These are phyloP conservation scores for Gallinago stenura DNA, from an alignment of 2,797 vertebrate genomes.

Conservation along the genomic window DNA sequence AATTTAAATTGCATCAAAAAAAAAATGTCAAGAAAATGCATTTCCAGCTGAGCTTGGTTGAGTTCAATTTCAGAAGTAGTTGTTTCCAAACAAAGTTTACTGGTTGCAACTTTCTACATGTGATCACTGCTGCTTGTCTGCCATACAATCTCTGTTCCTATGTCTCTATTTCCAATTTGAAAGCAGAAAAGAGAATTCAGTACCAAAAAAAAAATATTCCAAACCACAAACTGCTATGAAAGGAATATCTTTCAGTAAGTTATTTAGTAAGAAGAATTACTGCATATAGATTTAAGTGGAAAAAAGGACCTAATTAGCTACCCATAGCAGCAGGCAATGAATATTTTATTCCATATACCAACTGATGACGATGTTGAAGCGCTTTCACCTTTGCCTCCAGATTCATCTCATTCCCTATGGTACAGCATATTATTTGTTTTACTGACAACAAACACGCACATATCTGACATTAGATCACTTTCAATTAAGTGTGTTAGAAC, in stretches of 20 bases:
- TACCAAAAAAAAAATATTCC: background rate
- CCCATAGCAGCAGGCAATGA: background rate
- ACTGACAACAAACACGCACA: constrained; percentile 66
- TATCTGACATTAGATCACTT: constrained; percentile 72
- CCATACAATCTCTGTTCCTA: background rate
- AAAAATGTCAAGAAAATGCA: background rate
- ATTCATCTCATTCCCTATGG: constrained; percentile 4
- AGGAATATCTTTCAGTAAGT: background rate
- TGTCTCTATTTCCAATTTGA: background rate
- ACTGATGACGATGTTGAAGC: background rate
- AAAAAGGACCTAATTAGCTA: background rate
- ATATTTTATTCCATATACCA: constrained; percentile 37
- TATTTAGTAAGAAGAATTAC: background rate
- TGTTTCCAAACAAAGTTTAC: background rate
- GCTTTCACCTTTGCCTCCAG: constrained; percentile 23
- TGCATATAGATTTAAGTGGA: background rate
- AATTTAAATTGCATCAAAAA: background rate
- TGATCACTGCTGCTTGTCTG: rapidly evolving
- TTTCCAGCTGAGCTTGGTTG: background rate
- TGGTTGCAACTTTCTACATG: background rate
- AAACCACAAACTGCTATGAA: background rate
- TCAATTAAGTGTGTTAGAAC: constrained; percentile 66
- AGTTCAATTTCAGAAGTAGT: background rate
- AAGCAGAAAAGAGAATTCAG: background rate
- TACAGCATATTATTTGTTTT: constrained; percentile 56